These are phyloP conservation scores for Myxocyprinus asiaticus DNA, from an alignment of 2,113 vertebrate species.

Conservation along the genomic window DNA sequence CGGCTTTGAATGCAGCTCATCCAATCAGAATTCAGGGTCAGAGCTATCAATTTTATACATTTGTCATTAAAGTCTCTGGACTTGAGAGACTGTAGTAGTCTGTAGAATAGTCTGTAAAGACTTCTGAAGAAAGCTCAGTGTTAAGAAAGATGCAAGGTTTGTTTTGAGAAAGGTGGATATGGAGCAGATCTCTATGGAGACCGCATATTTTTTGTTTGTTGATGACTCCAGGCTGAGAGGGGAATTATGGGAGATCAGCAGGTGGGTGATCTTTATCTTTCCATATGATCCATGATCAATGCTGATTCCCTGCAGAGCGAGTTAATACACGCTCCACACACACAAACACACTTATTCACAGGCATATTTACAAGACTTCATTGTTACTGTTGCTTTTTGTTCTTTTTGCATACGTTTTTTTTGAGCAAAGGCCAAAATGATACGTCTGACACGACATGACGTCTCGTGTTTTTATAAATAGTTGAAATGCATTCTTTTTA, in stretches of 20 bases:
- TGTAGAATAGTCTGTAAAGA: too few relatives aligned
- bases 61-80: too few relatives aligned
- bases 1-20: too few relatives aligned
- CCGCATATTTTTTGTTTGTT: slow-evolving; percentile 5
- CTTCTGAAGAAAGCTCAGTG: background rate
- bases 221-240: slow-evolving; percentile 23
- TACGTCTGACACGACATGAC: background rate
- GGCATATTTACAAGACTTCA: background rate
- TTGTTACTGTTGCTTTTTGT: background rate
- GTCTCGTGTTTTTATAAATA: background rate
- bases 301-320: background rate
- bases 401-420: background rate
- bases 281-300: background rate
- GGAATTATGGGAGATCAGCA: slow-evolving; percentile 32
- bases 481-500: background rate
- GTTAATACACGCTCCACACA: background rate
- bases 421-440: slow-evolving; percentile 11
- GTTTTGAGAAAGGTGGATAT: background rate
- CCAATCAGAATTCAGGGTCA: too few relatives aligned
- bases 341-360: too few relatives aligned
- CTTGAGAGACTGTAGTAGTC: too few relatives aligned
- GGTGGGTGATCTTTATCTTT: slow-evolving; percentile 36
- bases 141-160: background rate
- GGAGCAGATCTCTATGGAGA: slow-evolving; percentile 30
- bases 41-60: too few relatives aligned